phyloP scores from a whole-genome alignment of 2,113 vertebrate species.

The Campylomormyrus numenius region DNA sequence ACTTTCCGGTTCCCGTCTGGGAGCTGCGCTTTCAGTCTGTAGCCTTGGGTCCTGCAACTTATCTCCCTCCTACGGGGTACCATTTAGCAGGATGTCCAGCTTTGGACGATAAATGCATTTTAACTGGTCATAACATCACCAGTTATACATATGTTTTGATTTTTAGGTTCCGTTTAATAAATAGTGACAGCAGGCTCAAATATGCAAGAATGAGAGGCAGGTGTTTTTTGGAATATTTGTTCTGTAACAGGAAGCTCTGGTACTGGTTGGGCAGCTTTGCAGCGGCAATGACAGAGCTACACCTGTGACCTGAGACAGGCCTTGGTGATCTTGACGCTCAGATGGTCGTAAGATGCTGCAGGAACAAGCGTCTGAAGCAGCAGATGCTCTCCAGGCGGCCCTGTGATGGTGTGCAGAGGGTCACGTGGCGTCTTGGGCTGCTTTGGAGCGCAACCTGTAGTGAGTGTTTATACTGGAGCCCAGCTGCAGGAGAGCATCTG shows the following conservation, averaged over 20 bases:
- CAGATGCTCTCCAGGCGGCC: background rate
- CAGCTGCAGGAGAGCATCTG: background rate
- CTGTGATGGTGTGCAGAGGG: background rate
- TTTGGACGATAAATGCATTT: background rate
- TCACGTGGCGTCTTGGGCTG: background rate
- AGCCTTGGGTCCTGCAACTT: background rate
- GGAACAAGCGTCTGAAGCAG: background rate
- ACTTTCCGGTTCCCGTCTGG: background rate
- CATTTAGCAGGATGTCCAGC: background rate
- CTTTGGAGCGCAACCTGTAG: background rate
- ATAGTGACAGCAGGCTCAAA: background rate
- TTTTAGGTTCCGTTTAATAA: background rate
- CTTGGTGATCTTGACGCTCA: background rate
- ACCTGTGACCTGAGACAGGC: background rate
- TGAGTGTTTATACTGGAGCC: background rate
- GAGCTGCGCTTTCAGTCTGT: background rate
- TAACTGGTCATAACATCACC: background rate
- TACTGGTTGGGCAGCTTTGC: background rate
- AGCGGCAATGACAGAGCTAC: background rate
- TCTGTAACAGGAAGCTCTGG: background rate
- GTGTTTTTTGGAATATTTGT: background rate
- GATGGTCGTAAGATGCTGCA: background rate
- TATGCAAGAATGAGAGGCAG: background rate
- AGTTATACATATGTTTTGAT: background rate
- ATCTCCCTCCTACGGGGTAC: background rate